phyloP scores from a whole-genome alignment of 23 tunicate species.

The Diplosoma virens region DNA sequence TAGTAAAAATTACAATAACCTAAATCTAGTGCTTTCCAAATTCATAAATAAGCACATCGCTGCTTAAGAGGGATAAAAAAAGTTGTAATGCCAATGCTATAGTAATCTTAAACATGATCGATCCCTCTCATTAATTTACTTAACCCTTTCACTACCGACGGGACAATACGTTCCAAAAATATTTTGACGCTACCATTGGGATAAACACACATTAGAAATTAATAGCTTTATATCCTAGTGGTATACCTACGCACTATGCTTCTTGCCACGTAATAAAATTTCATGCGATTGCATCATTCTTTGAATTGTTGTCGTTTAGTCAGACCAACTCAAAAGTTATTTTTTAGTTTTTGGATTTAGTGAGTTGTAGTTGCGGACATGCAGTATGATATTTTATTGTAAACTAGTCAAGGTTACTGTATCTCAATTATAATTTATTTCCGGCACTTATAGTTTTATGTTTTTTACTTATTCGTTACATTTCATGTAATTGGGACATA shows the following conservation, averaged over 20 bases:
- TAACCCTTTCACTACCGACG: constrained; percentile 24
- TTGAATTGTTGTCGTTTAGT: background rate
- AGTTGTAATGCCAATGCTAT: no score
- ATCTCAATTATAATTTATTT: constrained; percentile 8
- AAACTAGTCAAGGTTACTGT: background rate
- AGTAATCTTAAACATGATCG: no score
- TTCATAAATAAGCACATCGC: no score
- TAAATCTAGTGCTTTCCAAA: no score
- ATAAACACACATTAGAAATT: background rate
- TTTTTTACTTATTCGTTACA: background rate
- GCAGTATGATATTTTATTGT: constrained; percentile 2
- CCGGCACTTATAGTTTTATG: background rate
- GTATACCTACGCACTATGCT: constrained; percentile 12
- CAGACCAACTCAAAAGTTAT: background rate
- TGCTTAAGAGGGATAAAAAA: no score
- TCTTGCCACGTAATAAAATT: constrained; percentile 7
- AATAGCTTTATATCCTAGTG: constrained; percentile 5
- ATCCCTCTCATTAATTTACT: no score
- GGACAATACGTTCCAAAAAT: constrained; percentile 18
- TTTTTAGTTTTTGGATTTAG: background rate
- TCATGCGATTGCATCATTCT: constrained; percentile 19
- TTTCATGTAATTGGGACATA: constrained; percentile 12
- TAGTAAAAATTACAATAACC: no score
- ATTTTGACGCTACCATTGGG: constrained; percentile 23
- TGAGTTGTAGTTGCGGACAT: constrained; percentile 1